Percentiles rank a stretch among this genome's conserved stretches.
Evolutionary conservation across 2,888 invertebrate genomes (phyloP).

Genomic region (Drosophila ustulata): DNA sequence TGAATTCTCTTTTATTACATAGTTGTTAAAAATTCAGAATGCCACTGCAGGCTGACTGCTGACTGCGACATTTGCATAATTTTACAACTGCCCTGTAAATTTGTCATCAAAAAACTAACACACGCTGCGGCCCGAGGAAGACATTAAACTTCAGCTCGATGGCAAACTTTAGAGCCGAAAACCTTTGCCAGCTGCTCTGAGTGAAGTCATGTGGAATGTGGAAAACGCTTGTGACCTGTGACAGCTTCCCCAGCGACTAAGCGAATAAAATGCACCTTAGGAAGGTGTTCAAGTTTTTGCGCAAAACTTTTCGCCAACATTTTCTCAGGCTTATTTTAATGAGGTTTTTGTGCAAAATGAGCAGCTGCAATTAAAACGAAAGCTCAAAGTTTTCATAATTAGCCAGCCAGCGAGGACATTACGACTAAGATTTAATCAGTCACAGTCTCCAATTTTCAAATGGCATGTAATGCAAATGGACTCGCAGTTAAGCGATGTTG

Average conservation of each 20-base stretch:
- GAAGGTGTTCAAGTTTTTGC: constrained; percentile 64
- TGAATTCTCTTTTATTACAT: constrained; percentile 63
- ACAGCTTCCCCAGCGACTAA: constrained; percentile 4
- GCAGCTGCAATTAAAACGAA: constrained; percentile 47
- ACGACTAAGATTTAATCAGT: constrained; percentile 6
- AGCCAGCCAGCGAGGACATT: constrained; percentile 15
- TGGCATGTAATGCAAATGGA: neutral
- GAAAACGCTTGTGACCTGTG: constrained; percentile 13
- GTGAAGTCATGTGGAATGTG: constrained; percentile 61
- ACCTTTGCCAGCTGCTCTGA: constrained; percentile 53
- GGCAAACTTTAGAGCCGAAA: constrained; percentile 49
- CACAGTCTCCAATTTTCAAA: neutral
- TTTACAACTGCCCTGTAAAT: constrained; percentile 63
- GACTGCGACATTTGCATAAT: constrained; percentile 58
- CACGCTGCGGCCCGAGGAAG: constrained; percentile 39
- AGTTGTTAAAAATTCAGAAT: constrained; percentile 65
- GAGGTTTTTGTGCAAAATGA: constrained; percentile 61
- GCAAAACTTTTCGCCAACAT: constrained; percentile 37
- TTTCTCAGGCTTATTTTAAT: constrained; percentile 63
- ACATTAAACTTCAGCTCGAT: constrained; percentile 52
- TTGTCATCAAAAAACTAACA: constrained; percentile 49
- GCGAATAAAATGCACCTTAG: constrained; percentile 39
- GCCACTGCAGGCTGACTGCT: constrained; percentile 13
- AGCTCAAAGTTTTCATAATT: constrained; percentile 55
- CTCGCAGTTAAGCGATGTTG: neutral